Conservation (phyloP, 2,888 invertebrate species). For the Stictocephala bisonia region DNA sequence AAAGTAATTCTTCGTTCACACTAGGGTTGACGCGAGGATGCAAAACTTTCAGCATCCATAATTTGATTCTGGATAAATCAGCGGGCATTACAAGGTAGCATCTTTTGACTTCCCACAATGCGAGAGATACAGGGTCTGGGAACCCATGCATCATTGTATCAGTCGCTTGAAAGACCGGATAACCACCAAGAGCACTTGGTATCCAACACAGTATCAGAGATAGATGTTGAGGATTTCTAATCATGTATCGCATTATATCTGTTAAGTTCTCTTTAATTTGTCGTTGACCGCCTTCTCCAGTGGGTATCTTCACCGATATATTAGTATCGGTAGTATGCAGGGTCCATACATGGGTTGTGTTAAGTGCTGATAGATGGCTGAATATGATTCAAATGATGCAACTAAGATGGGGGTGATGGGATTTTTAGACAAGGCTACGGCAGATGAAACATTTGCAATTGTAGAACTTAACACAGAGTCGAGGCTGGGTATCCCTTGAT, state of each 20-base stretch:
- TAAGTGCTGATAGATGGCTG: neutral
- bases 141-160: constrained; percentile 16
- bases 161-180: neutral
- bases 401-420: neutral
- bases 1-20: no score
- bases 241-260: neutral
- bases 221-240: neutral
- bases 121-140: neutral
- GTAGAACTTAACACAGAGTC: neutral
- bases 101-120: neutral
- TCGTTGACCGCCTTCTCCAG: neutral
- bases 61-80: no score
- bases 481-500: neutral
- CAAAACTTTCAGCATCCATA: no score
- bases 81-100: no score
- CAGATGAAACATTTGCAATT: neutral
- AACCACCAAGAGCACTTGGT: neutral
- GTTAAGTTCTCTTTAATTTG: neutral
- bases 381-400: neutral
- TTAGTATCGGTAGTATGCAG: neutral
- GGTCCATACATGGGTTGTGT: neutral
- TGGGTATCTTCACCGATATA: neutral
- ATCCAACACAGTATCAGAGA: neutral
- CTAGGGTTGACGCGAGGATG: no score
- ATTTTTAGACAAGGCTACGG: neutral